These are phyloP conservation scores for Cheilosia grossa DNA, from an alignment of 2,888 invertebrate species.

Conservation along the genomic window DNA sequence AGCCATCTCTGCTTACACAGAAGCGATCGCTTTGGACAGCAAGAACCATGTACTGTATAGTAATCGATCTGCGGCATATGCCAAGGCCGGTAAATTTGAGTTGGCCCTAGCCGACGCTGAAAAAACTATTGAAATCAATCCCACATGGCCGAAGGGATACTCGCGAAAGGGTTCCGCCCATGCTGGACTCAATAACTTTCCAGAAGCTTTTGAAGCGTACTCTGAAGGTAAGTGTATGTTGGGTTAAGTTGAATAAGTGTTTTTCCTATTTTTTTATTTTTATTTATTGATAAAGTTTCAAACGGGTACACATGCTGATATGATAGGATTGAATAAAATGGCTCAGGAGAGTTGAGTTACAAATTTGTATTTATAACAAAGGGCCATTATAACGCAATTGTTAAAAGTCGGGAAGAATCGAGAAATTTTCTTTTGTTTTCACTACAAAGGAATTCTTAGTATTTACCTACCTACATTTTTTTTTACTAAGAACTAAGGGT, in stretches of 20 bases:
- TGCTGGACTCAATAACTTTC: constrained; percentile 88
- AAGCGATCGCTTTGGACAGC: constrained; percentile 91
- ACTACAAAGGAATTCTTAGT: too few species aligned
- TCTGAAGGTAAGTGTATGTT: constrained; percentile 84
- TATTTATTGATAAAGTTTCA: not conserved
- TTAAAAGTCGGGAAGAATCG: too few species aligned
- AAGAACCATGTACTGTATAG: constrained; percentile 95
- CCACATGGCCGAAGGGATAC: constrained; percentile 94
- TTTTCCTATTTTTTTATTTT: not conserved
- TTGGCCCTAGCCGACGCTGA: constrained; percentile 93
- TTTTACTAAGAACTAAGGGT: too few species aligned
- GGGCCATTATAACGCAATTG: too few species aligned
- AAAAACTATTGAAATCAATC: constrained; percentile 90
- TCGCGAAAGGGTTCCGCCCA: constrained; percentile 95
- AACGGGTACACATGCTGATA: too few species aligned
- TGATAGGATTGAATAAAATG: too few species aligned
- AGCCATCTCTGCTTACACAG: constrained; percentile 91
- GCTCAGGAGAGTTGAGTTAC: too few species aligned
- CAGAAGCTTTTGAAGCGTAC: constrained; percentile 91
- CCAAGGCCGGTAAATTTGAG: constrained; percentile 89
- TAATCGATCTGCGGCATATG: constrained; percentile 95
- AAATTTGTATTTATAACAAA: too few species aligned
- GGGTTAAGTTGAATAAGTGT: not conserved
- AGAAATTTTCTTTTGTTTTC: too few species aligned
- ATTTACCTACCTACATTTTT: too few species aligned